Percentiles rank a stretch among this genome's conserved stretches.
phyloP scores from a whole-genome alignment of 2,888 invertebrate genomes.

The Octonoba sinensis region DNA sequence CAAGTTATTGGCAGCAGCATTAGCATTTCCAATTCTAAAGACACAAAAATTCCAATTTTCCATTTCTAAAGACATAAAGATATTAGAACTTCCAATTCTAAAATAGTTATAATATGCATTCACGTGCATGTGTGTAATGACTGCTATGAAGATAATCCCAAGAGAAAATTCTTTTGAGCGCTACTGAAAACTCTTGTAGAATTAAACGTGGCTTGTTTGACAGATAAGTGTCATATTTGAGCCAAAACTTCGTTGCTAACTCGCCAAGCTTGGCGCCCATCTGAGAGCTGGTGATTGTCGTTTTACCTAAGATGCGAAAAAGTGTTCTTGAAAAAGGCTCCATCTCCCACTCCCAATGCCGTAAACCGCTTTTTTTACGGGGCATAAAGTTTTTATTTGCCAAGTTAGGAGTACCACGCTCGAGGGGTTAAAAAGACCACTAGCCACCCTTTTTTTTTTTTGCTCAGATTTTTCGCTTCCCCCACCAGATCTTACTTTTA shows the following conservation, averaged over 20 bases:
- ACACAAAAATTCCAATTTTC: too few relatives aligned
- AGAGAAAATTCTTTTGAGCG: too few relatives aligned
- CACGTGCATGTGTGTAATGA: too few relatives aligned
- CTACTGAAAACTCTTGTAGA: too few relatives aligned
- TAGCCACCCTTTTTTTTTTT: slow-evolving; percentile 31
- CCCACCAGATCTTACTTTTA: slow-evolving; percentile 31
- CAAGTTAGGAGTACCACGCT: slow-evolving; percentile 37
- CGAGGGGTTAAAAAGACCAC: slow-evolving; percentile 60
- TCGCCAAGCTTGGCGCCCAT: slow-evolving; percentile 23
- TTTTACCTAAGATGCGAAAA: slow-evolving; percentile 59
- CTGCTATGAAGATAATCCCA: too few relatives aligned
- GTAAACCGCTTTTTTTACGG: slow-evolving; percentile 63
- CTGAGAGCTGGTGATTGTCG: slow-evolving; percentile 37
- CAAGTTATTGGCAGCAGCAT: too few relatives aligned
- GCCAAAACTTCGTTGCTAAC: not conserved
- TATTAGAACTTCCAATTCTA: too few relatives aligned
- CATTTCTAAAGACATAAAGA: too few relatives aligned
- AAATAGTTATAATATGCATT: too few relatives aligned
- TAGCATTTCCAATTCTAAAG: too few relatives aligned
- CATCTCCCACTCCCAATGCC: slow-evolving; percentile 34
- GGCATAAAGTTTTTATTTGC: slow-evolving; percentile 64
- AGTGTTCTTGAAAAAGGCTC: slow-evolving; percentile 33
- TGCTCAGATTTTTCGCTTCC: slow-evolving; percentile 13
- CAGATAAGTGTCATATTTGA: too few relatives aligned
- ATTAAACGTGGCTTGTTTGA: too few relatives aligned